Percentiles rank a stretch among this genome's conserved stretches.
phyloP scores from a whole-genome alignment of 2,888 invertebrate genomes.

The Apeira syringaria region DNA sequence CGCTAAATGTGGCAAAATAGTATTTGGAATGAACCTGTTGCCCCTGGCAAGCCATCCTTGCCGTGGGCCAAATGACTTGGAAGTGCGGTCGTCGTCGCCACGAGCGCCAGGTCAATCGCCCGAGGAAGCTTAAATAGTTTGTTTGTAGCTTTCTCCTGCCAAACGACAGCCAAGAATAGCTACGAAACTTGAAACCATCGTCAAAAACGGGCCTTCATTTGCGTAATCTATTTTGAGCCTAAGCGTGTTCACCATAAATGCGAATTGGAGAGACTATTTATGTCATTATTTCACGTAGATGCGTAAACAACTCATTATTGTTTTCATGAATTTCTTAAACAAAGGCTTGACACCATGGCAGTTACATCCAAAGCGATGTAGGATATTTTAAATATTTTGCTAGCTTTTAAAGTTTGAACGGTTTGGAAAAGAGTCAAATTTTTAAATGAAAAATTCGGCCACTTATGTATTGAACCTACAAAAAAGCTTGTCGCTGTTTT shows the following conservation, averaged over 20 bases:
- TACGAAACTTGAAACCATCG: constrained; percentile 10
- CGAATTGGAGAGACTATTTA: constrained; percentile 13
- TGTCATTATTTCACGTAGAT: no score
- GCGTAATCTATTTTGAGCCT: constrained; percentile 9
- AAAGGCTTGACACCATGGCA: no score
- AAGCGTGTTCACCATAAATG: constrained; percentile 13
- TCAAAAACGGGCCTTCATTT: constrained; percentile 9
- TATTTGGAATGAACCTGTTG: constrained; percentile 57
- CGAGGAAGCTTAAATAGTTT: constrained; percentile 27
- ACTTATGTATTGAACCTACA: no score
- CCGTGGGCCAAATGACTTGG: constrained; percentile 57
- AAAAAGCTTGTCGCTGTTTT: no score
- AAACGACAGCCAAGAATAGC: constrained; percentile 24
- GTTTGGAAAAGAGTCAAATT: no score
- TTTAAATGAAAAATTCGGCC: no score
- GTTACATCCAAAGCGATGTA: no score
- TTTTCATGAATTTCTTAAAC: no score
- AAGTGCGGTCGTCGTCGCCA: constrained; percentile 44
- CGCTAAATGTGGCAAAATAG: constrained; percentile 6
- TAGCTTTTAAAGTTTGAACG: no score
- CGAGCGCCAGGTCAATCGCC: constrained; percentile 25
- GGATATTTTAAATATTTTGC: no score
- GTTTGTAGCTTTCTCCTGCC: constrained; percentile 24
- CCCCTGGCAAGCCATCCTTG: constrained; percentile 54
- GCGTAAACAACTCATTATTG: no score